phyloP scores from a whole-genome alignment of 1,140 invertebrate genomes.

The Zaprionus camerounensis region DNA sequence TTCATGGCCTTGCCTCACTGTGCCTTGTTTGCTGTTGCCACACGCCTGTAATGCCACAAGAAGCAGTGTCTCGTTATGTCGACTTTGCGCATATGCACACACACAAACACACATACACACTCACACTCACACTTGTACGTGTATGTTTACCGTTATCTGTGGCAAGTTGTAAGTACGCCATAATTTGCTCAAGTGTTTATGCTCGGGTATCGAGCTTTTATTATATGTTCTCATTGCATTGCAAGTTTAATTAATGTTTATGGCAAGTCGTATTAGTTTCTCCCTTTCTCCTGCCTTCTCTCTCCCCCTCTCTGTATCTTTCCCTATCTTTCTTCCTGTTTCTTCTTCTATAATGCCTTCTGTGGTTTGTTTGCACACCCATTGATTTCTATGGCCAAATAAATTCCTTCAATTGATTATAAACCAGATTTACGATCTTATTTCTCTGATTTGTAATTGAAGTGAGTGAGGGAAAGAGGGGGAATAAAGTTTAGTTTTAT shows the following conservation, averaged over 20 bases:
- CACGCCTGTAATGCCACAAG: constrained; percentile 27
- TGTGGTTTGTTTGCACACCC: constrained; percentile 1
- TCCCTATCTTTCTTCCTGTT: background rate
- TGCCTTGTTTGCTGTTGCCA: constrained; percentile 14
- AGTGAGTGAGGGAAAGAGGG: no score
- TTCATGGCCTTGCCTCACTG: constrained; percentile 12
- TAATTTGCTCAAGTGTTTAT: constrained; percentile 64
- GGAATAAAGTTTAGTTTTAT: no score
- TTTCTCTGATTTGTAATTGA: background rate
- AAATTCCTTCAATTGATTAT: constrained; percentile 8
- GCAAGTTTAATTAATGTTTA: constrained; percentile 59
- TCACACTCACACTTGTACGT: constrained; percentile 12
- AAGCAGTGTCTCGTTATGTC: constrained; percentile 35
- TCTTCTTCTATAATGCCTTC: background rate
- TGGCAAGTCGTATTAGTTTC: constrained; percentile 17
- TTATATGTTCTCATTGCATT: constrained; percentile 53
- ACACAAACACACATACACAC: background rate
- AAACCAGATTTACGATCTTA: background rate
- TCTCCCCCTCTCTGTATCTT: background rate
- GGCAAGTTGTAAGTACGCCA: constrained; percentile 61
- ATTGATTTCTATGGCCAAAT: background rate
- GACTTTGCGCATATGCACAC: constrained; percentile 49
- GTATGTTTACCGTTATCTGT: constrained; percentile 58
- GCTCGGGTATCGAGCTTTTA: constrained; percentile 52
- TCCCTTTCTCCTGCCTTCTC: background rate